A percentile compares a stretch with the other conserved stretches of the same genome.
phyloP scores from a whole-genome alignment of 2,113 vertebrate genomes.

The Phrynocephalus versicolor region DNA sequence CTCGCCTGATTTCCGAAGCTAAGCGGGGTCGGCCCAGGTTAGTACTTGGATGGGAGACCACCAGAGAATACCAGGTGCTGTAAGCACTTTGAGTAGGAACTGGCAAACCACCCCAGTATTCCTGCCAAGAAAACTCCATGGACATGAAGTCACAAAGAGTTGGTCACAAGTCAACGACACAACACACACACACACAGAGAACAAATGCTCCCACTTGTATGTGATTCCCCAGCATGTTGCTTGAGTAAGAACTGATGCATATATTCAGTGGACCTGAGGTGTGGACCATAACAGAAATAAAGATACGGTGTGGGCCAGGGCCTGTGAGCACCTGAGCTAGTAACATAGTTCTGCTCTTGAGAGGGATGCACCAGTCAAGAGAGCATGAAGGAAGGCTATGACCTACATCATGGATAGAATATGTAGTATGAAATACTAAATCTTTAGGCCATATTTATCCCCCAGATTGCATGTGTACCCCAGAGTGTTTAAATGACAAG shows the following conservation, averaged over 20 bases:
- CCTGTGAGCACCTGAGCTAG: not conserved
- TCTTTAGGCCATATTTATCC: not conserved
- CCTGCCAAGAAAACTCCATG: too few species aligned
- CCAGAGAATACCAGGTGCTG: too few species aligned
- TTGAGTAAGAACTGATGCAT: not conserved
- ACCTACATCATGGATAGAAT: not conserved
- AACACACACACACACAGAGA: too few species aligned
- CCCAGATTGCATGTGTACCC: not conserved
- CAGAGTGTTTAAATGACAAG: not conserved
- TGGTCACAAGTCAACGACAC: too few species aligned
- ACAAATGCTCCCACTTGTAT: not conserved
- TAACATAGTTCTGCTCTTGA: not conserved
- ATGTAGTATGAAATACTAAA: not conserved
- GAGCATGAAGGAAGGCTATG: not conserved
- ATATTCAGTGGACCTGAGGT: not conserved
- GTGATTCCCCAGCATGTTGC: not conserved
- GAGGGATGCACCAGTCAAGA: not conserved
- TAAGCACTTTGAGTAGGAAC: too few species aligned
- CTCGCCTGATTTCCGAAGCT: too few species aligned
- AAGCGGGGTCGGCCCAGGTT: too few species aligned
- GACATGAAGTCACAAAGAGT: too few species aligned
- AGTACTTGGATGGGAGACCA: too few species aligned
- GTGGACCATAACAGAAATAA: not conserved
- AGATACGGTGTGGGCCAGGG: not conserved
- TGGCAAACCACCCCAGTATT: too few species aligned